Base-by-base conservation (phyloP, 2,888 invertebrate species). In the Catocala sponsa region DNA sequence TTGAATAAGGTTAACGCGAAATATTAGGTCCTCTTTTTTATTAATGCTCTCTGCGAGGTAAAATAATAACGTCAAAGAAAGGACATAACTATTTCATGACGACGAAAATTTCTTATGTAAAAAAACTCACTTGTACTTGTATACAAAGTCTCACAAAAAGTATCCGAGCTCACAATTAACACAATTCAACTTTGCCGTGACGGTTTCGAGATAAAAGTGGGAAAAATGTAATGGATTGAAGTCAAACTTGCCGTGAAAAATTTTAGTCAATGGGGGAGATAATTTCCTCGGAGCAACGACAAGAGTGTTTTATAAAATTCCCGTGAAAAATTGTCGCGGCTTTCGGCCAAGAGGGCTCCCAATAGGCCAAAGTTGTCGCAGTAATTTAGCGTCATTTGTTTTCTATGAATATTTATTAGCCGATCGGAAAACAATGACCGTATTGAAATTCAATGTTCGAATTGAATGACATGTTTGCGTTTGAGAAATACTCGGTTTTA, bases 211-310 rank as follows among this genome's bases (percentile, higher is more conserved):
- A 93, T 91, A 91, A 91, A 91, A 91, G 83, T 89, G 85, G 79
- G 74, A 83, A 87, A 90, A 89, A 91, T 84, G 84, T 91, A 92
- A 92, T 91, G 90, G 90, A 91, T 91, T 90, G 91, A 90, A 92
- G 92, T 91, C 91, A 91, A 92, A 92, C 91, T 92, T 90, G 87
- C 89, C 85, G 90, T 90, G 91, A 93, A 93, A 92, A 91, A 89
- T 91, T 88, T 89, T 86, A 88, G 88, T 90, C 92, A 92, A 92
- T 91, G 92, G 89, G 89, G 88, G 88, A 92, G 92, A 92, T 92
- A 92, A 92, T 92, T 92, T 90, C 78, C 84, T 85, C 81, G 79
- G 80, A 81, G 85, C 85, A 84, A 84, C 82, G 85, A 84, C 82
- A 83, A 81, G 82, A 86, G 88, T 91, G 86, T 90, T 92, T 89